Conservation (phyloP, 1,140 invertebrate genomes). For the Doryteuthis pealeii region DNA sequence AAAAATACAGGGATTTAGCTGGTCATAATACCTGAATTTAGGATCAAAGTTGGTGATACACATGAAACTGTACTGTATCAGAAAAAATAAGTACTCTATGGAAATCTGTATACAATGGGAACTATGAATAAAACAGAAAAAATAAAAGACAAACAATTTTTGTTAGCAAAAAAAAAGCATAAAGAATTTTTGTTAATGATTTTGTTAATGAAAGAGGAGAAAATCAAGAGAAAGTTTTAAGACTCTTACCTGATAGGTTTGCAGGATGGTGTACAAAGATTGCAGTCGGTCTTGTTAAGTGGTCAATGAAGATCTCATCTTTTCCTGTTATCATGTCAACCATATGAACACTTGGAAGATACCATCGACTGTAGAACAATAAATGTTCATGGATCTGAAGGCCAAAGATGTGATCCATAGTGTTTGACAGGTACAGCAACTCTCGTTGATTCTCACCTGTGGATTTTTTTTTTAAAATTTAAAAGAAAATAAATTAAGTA, state of each 20-base stretch:
- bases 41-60: too few relatives aligned
- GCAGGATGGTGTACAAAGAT: slow-evolving; percentile 34
- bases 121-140: too few relatives aligned
- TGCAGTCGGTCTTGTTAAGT: slow-evolving; percentile 34
- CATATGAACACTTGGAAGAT: slow-evolving; percentile 32
- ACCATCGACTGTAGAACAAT: slow-evolving; percentile 38
- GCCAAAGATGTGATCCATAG: slow-evolving; percentile 31
- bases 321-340: slow-evolving; percentile 36
- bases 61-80: too few relatives aligned
- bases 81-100: too few relatives aligned
- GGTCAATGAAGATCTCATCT: slow-evolving; percentile 23
- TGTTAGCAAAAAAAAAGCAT: too few relatives aligned
- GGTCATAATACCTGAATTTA: too few relatives aligned
- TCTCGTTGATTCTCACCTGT: slow-evolving; percentile 26
- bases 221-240: too few relatives aligned
- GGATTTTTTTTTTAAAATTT: slow-evolving; percentile 1
- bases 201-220: too few relatives aligned
- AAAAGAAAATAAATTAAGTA: not conserved
- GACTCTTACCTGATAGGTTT: slow-evolving; percentile 27
- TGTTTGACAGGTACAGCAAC: slow-evolving; percentile 26
- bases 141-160: too few relatives aligned
- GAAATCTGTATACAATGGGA: too few relatives aligned
- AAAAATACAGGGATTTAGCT: too few relatives aligned
- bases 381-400: slow-evolving; percentile 32
- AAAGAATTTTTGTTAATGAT: too few relatives aligned